phyloP scores from a whole-genome alignment of 2,797 vertebrate species.

The Smutsia gigantea region DNA sequence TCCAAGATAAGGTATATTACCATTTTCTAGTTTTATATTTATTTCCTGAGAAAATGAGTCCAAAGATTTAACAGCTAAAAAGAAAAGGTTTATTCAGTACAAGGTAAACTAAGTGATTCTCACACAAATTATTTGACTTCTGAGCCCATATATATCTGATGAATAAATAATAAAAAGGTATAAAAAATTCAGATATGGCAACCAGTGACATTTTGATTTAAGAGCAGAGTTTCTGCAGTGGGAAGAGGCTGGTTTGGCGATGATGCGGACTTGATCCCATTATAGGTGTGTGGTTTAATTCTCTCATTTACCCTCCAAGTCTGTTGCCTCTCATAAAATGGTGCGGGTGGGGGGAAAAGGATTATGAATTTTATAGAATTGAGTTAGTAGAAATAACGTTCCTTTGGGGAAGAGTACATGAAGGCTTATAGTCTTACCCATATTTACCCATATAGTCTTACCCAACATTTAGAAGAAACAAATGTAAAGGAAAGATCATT shows the following conservation, averaged over 20 bases:
- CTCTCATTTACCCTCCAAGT: neutral
- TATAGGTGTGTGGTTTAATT: neutral
- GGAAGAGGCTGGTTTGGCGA: neutral
- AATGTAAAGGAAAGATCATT: neutral
- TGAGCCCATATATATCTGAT: fast-evolving
- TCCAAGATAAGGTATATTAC: neutral
- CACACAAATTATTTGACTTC: neutral
- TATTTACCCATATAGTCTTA: neutral
- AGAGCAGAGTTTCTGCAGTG: neutral
- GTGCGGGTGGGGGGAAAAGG: fast-evolving
- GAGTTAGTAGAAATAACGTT: neutral
- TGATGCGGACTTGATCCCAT: neutral
- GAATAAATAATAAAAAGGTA: neutral
- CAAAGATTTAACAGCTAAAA: neutral
- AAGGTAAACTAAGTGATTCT: neutral
- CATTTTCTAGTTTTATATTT: neutral
- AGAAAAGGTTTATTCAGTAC: neutral
- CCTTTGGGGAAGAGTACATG: neutral
- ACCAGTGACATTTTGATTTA: fast-evolving
- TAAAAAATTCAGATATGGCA: neutral
- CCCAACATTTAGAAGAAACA: neutral
- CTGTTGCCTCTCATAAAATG: neutral
- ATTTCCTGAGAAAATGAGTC: neutral
- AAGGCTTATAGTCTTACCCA: too few species aligned
- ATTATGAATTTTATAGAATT: neutral